Evolutionary conservation across 2,113 vertebrate species (phyloP), one percentile per base, ranked within the genome.

Genomic region (Junco hyemalis): DNA sequence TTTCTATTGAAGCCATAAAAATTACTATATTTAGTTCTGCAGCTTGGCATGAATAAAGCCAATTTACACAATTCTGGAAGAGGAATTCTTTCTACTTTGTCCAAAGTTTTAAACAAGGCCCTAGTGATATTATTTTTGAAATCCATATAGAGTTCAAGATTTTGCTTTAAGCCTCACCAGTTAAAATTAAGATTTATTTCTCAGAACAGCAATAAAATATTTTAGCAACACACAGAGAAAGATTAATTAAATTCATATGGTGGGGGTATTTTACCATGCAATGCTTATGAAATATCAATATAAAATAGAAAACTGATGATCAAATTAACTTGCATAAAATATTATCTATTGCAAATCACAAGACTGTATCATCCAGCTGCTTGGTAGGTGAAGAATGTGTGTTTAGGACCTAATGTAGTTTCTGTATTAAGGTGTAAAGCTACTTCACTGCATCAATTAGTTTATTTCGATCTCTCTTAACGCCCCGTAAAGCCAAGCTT

Each of bases 71-170:
- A 50, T 71, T 94, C 26, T 92, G 45, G 51, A 90, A 78, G 23
- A 88, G 29, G n/a, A 88, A 57, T 86, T 73, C 93, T 95, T 96
- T 96, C 61, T 94, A 93, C 76, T 83, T 86, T 86, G 69, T 92
- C 94, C 94, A 96, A 94, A 88, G 53, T 57, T 92, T 96, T 95
- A 92, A 94, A 95, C 72, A 95, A 90, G 85, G 45, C 88, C 72
- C 88, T 60, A 57, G 64, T 53, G 80, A 90, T 83, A 86, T 57
- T 86, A 68, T 63, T 94, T 96, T 78, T 92, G 64, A 96, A 93
- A 92, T 93, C 74, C 83, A 87, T 65, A 83, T 11, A 84, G 72
- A 74, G 60, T 64, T 88, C 82, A 88, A 17, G 56, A 83, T 86
- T 96, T 95, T 90, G 63, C 76, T 93, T 93, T 94, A 92, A 94